A percentile compares a stretch with the other conserved stretches of the same genome.
phyloP scores from a whole-genome alignment of 2,113 vertebrate species.

The Circaetus gallicus region DNA sequence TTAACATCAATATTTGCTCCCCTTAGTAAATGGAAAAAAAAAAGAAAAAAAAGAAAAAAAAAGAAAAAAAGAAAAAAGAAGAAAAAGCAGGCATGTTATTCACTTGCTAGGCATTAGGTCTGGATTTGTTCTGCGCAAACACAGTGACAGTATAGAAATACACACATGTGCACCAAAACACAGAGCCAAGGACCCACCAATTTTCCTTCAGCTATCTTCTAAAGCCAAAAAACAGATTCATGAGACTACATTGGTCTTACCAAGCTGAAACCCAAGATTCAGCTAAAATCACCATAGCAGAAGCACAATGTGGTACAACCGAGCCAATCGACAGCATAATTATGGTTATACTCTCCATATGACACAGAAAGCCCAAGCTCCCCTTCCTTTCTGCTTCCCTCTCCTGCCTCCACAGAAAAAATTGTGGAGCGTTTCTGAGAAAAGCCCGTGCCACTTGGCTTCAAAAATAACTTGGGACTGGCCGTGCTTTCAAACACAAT shows the following conservation, averaged over 20 bases:
- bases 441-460: rapidly evolving
- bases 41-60: neutral
- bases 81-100: neutral
- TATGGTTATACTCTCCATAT: neutral
- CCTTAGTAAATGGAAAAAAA: neutral
- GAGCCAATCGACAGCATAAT: neutral
- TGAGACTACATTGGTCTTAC: neutral
- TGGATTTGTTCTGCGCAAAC: neutral
- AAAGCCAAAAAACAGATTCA: neutral
- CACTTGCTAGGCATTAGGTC: neutral
- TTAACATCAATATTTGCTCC: neutral
- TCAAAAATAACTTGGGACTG: neutral
- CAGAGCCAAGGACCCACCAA: neutral
- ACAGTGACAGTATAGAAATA: neutral
- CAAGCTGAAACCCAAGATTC: neutral
- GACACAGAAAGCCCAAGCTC: neutral
- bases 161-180: no score
- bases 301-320: neutral
- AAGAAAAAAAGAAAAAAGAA: rapidly evolving
- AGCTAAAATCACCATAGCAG: neutral
- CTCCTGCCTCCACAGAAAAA: neutral
- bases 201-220: neutral
- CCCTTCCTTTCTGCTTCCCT: neutral
- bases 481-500: neutral
- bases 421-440: rapidly evolving